Base-by-base conservation (phyloP, 2,888 invertebrate genomes). In the Pherbina coryleti region DNA sequence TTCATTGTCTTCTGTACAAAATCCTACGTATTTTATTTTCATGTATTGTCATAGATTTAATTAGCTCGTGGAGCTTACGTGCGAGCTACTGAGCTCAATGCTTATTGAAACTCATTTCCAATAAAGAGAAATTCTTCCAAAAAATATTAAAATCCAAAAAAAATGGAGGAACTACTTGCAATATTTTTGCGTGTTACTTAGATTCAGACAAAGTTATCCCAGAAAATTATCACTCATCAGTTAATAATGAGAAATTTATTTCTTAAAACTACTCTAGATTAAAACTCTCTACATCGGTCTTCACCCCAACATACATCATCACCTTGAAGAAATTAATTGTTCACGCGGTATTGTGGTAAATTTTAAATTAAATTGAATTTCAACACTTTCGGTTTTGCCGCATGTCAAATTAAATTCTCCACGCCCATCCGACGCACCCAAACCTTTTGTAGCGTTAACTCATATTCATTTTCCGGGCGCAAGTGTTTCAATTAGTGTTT, bases 401-500 rank as follows among this genome's bases (percentile, higher is more conserved):
- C 51, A 28, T 49, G 44, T 69, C 69, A 44, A 69, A 69, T 25
- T 49, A 31, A 49, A 25, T 49, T 69, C 49, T 19, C 25, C 49
- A 49, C 69, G 28, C 49, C 8, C 4, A 28, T 51, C 22, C 51
- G 25, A 44, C 44, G 11, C 69, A 28, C 31, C 31, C 64, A 4
- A 25, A 9, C n/a, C 9, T 28, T 31, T 67, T 67, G 67, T 44
- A 25, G 67, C 44, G n/a, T 14, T 9, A 5, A 60, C 28, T 60
- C 60, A 60, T 60, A 17, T 28, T 28, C 28, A 14, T 28, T 60
- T 60, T 9, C 14, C 3, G 17, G 31, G 31, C 64, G 64, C 5
- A 66, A 66, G 9, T 34, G 37, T 66, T 66, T 66, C 64, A 66
- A 66, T 66, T 66, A 66, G 34, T 34, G 64, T 66, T 37, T 66